A percentile compares a stretch with the other conserved stretches of the same genome.
Conservation (phyloP, 1,140 invertebrate species). For the Listronotus oregonensis region DNA sequence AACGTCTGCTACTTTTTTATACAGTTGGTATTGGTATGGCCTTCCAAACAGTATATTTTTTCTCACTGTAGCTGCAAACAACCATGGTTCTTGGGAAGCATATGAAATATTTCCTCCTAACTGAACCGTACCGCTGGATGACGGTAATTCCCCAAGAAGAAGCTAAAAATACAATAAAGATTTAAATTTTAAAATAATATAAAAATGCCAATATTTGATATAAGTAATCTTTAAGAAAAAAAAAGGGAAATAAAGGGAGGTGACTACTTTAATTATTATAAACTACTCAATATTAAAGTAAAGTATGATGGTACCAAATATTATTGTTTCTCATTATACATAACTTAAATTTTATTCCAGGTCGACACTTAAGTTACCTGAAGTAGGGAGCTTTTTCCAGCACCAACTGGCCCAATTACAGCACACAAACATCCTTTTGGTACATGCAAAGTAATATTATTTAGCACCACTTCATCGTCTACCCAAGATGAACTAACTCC, state of each 20-base stretch:
- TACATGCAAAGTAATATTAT: conserved; percentile 67
- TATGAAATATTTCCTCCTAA: conserved; percentile 72
- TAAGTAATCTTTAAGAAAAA: too few species aligned
- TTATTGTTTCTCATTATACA: too few species aligned
- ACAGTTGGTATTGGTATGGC: conserved; percentile 68
- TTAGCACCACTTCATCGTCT: conserved; percentile 59
- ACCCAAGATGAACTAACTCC: conserved; percentile 66
- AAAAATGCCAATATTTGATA: too few species aligned
- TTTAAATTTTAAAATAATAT: too few species aligned
- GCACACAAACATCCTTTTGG: conserved; percentile 70
- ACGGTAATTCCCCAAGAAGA: conserved; percentile 78
- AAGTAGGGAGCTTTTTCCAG: conserved; percentile 82
- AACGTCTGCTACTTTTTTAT: conserved; percentile 67
- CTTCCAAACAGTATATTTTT: conserved; percentile 82
- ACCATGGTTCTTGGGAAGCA: conserved; percentile 78
- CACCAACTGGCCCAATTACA: conserved; percentile 77
- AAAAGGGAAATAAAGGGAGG: too few species aligned
- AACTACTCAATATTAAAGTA: too few species aligned
- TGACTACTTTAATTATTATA: too few species aligned
- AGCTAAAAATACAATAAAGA: conserved; percentile 63
- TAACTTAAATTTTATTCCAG: too few species aligned
- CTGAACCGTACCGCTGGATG: conserved; percentile 60
- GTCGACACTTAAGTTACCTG: conserved; percentile 54
- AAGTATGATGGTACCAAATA: too few species aligned
- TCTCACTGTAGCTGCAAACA: conserved; percentile 64